Evolutionary conservation across 2,888 invertebrate species (phyloP).

Genomic region (Imbricaverruca yamaguchii): DNA sequence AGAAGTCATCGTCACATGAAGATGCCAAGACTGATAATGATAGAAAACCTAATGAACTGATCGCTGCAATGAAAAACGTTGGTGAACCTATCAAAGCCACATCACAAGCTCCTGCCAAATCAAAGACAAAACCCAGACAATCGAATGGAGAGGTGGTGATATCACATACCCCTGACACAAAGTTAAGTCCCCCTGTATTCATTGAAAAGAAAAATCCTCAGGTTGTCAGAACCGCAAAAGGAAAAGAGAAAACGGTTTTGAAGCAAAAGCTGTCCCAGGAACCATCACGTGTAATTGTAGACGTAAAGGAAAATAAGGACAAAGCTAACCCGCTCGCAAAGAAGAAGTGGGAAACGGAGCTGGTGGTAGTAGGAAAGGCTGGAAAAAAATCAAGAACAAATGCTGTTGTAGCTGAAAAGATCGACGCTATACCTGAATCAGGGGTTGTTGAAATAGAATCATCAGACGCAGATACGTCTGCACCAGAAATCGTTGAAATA

Average conservation of each 20-base stretch:
- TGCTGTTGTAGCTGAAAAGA: background rate
- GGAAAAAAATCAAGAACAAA: background rate
- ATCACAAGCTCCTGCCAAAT: background rate
- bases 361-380: background rate
- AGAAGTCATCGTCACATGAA: no score
- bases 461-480: no score
- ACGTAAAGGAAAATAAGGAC: background rate
- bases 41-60: background rate
- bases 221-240: background rate
- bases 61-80: background rate
- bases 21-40: no score
- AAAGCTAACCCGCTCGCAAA: background rate
- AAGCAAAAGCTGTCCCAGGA: background rate
- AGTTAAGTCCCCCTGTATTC: background rate
- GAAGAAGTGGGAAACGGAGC: background rate
- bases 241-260: background rate
- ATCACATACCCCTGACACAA: background rate
- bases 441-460: background rate
- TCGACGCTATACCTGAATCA: background rate
- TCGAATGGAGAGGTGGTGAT: background rate
- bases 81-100: background rate
- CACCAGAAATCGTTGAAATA: no score
- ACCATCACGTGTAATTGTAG: background rate
- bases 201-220: background rate
- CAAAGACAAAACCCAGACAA: background rate